Evolutionary conservation across 2,113 vertebrate species (phyloP).

Genomic region (Puffinus mauretanicus): DNA sequence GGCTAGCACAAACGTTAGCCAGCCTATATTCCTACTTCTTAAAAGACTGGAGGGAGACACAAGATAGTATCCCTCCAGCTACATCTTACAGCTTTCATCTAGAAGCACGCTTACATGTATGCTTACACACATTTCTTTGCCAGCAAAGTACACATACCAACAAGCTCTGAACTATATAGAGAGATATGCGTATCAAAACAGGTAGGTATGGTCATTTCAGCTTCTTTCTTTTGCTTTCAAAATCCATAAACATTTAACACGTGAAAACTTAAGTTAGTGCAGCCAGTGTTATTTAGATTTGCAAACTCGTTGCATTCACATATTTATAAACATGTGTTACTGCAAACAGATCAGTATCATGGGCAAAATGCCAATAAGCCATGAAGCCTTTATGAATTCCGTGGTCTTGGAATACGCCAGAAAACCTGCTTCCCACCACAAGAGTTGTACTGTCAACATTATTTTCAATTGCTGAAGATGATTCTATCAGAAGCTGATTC

Average conservation of each 20-base stretch:
- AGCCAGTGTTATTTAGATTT: background rate
- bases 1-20: background rate
- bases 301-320: background rate
- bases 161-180: background rate
- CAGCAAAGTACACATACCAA: background rate
- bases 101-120: rapidly evolving
- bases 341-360: background rate
- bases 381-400: background rate
- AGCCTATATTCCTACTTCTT: background rate
- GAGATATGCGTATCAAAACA: background rate
- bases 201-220: background rate
- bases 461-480: background rate
- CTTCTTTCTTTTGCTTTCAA: background rate
- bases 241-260: background rate
- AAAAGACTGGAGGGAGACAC: background rate
- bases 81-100: background rate
- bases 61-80: background rate
- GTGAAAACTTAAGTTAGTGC: background rate
- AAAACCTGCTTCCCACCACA: background rate
- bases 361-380: background rate
- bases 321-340: background rate
- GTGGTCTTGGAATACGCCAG: background rate
- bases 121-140: background rate
- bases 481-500: background rate
- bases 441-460: background rate